Base-by-base conservation (phyloP, 2,888 invertebrate genomes). In the Atrina japonica region DNA sequence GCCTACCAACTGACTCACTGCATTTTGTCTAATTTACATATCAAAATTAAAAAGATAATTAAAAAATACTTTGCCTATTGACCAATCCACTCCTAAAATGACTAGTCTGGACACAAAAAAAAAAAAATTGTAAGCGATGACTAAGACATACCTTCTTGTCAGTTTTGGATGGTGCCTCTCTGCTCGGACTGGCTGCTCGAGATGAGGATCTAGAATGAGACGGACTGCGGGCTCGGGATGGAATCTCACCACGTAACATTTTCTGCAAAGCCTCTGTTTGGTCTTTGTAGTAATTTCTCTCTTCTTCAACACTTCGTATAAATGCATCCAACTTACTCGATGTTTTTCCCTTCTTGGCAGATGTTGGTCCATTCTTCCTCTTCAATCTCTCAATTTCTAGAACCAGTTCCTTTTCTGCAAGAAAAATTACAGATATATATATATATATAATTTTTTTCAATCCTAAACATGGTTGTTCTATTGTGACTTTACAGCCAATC, bases 371-470 rank as follows among this genome's bases (percentile, higher is more conserved):
- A 71, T 85, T 88, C 75, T 84, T 86, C 29, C 83, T 82, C 68
- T 89, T 89, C 27, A 90, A 77, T 49, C 88, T 82, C 69, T 90
- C 90, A n/a, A 91, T 86, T 73, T 91, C 91, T 25, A 90, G 76
- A n/a, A 91, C 88, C 9, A 91, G 82, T 63, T 89, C 90, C 73
- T 87, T 85, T 67, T 91, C 91, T 91, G 84, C n/a, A 74, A 67
- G 56, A 43, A 18, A 41, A 23, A 52, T 29, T 23, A 25, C n/a
- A n/a, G n/a, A n/a, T n/a, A n/a, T n/a, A n/a, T n/a, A n/a, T n/a
- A n/a, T n/a, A n/a, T n/a, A n/a, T n/a, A n/a, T n/a, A n/a, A n/a
- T n/a, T n/a, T n/a, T n/a, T n/a, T n/a, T n/a, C n/a, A n/a, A n/a
- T n/a, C n/a, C n/a, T n/a, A n/a, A n/a, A n/a, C n/a, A n/a, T n/a